Evolutionary conservation across 2,113 vertebrate species (phyloP).

Genomic region (Chiloscyllium plagiosum): DNA sequence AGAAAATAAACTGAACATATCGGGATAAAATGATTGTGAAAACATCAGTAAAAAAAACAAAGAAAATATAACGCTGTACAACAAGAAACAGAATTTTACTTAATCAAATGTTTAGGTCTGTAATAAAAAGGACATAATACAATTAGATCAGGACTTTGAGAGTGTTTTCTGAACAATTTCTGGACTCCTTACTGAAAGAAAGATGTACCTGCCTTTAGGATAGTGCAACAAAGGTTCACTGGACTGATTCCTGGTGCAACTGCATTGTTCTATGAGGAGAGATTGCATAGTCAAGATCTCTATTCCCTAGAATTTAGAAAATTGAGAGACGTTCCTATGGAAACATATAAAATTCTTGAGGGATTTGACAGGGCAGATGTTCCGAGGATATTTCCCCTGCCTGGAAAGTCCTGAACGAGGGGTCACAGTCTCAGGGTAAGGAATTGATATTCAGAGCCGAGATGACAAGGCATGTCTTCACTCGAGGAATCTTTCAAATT

Average conservation of each 20-base stretch:
- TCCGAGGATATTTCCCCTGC: not conserved
- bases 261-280: not conserved
- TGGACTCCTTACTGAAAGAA: not conserved
- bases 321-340: not conserved
- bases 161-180: not conserved
- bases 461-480: not conserved
- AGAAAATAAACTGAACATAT: not conserved
- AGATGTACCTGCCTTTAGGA: not conserved
- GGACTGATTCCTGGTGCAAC: not conserved
- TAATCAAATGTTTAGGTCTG: not conserved
- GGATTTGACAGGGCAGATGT: not conserved
- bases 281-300: not conserved
- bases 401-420: not conserved
- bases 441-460: not conserved
- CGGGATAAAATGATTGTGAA: not conserved
- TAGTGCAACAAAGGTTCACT: not conserved
- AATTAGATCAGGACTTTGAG: not conserved
- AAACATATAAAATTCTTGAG: not conserved
- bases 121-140: not conserved
- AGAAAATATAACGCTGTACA: not conserved
- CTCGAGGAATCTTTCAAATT: not conserved
- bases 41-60: not conserved
- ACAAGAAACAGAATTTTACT: not conserved
- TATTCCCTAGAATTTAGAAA: not conserved
- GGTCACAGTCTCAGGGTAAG: not conserved